Evolutionary conservation across 2,797 vertebrate species (phyloP).

Genomic region (Molossus alvarezi): DNA sequence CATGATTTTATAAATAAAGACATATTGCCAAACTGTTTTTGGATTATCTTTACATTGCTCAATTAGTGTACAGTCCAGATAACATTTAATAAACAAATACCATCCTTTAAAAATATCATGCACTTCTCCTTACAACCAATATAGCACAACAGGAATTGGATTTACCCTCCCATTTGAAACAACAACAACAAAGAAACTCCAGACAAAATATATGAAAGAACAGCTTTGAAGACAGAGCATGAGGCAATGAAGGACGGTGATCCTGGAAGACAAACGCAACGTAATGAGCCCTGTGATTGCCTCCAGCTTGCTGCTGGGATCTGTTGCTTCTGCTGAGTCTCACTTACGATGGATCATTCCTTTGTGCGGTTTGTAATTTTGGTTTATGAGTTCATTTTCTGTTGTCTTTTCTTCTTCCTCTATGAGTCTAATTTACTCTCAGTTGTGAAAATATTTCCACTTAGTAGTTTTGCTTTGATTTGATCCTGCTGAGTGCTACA

Average conservation of each 20-base stretch:
- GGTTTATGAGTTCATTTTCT: neutral
- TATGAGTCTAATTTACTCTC: neutral
- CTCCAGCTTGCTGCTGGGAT: neutral
- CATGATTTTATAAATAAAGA: neutral
- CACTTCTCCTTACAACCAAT: neutral
- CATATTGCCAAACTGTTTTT: neutral
- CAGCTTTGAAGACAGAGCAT: neutral
- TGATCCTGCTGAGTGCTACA: neutral
- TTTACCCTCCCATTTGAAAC: neutral
- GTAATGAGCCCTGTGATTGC: accelerated
- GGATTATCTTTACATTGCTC: neutral
- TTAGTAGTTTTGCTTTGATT: neutral
- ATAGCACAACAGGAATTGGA: neutral
- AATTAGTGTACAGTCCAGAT: neutral
- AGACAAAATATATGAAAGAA: neutral
- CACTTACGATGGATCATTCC: neutral
- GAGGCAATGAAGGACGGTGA: neutral
- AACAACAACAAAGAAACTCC: neutral
- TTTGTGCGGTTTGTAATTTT: neutral
- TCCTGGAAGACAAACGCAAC: neutral
- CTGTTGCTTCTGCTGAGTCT: neutral
- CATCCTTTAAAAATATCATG: neutral
- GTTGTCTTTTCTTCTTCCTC: neutral
- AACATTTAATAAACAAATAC: neutral
- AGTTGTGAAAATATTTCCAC: neutral